These are phyloP conservation scores for Melikaiella ostensackeni DNA, from an alignment of 2,888 invertebrate species.

Conservation along the genomic window DNA sequence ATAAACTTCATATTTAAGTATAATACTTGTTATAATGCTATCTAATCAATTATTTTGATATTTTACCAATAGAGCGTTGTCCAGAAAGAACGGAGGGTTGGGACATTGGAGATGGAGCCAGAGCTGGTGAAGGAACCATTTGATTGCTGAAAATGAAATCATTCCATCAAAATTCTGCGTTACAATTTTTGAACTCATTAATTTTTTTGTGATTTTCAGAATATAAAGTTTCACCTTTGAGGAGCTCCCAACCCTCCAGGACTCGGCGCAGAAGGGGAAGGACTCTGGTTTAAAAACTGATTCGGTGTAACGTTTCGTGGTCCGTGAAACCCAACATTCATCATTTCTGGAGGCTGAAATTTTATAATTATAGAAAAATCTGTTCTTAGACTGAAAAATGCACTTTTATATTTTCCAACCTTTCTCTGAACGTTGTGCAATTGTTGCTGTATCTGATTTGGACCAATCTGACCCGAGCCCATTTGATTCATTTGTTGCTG, in stretches of 20 bases:
- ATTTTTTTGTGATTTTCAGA: not conserved
- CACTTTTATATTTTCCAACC: too few species aligned
- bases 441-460: conserved; percentile 75
- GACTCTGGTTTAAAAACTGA: conserved; percentile 89
- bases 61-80: conserved; percentile 80
- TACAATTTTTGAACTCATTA: conserved; percentile 29
- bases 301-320: conserved; percentile 84
- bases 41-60: conserved; percentile 59
- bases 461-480: conserved; percentile 69
- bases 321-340: conserved; percentile 77
- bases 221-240: conserved; percentile 58
- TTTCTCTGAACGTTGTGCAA: conserved; percentile 78
- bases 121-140: conserved; percentile 85
- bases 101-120: conserved; percentile 84
- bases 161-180: not conserved
- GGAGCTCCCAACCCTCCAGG: conserved; percentile 83
- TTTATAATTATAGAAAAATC: not conserved
- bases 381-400: not conserved
- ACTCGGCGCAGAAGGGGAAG: conserved; percentile 87
- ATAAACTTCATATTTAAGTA: not conserved
- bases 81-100: conserved; percentile 82
- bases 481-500: conserved; percentile 76
- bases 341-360: conserved; percentile 76
- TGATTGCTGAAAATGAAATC: conserved; percentile 76
- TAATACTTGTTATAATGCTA: too few species aligned